These are phyloP conservation scores for Timandra comae DNA, from an alignment of 2,888 invertebrate genomes.

Conservation along the genomic window DNA sequence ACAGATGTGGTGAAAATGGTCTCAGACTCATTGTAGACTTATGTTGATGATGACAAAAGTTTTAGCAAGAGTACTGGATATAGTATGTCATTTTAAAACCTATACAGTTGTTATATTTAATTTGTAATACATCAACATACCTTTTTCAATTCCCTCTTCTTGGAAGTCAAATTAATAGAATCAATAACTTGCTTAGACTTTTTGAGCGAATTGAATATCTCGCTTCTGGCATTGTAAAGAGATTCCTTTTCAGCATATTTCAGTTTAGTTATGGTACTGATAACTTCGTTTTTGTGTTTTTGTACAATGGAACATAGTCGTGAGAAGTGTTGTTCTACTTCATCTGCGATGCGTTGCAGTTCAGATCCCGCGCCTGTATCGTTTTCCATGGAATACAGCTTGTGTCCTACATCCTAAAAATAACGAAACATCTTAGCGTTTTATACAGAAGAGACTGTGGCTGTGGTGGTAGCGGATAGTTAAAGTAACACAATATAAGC, in stretches of 20 bases:
- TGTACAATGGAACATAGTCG: conserved; percentile 71
- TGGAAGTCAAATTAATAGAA: conserved; percentile 27
- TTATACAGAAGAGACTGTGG: too few relatives aligned
- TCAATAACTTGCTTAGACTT: conserved; percentile 39
- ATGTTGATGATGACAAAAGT: too few relatives aligned
- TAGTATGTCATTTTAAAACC: too few relatives aligned
- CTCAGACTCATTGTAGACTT: too few relatives aligned
- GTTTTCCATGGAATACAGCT: conserved; percentile 48
- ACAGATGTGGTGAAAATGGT: too few relatives aligned
- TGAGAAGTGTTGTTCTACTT: conserved; percentile 70
- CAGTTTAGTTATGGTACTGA: conserved; percentile 42
- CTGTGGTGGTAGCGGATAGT: too few relatives aligned
- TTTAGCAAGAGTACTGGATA: too few relatives aligned
- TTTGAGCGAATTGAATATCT: conserved; percentile 42
- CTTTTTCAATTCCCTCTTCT: conserved; percentile 41
- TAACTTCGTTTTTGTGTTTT: conserved; percentile 63
- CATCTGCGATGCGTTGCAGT: conserved; percentile 37
- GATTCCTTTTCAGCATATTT: conserved; percentile 47
- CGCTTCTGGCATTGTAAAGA: conserved; percentile 38
- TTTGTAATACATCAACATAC: too few relatives aligned
- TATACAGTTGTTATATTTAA: too few relatives aligned
- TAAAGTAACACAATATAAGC: too few relatives aligned
- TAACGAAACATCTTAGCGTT: too few relatives aligned
- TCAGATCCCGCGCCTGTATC: conserved; percentile 40
- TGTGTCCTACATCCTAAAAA: conserved; percentile 57